phyloP scores from a whole-genome alignment of 2,888 invertebrate genomes.

The Alloscopus bannaensis region DNA sequence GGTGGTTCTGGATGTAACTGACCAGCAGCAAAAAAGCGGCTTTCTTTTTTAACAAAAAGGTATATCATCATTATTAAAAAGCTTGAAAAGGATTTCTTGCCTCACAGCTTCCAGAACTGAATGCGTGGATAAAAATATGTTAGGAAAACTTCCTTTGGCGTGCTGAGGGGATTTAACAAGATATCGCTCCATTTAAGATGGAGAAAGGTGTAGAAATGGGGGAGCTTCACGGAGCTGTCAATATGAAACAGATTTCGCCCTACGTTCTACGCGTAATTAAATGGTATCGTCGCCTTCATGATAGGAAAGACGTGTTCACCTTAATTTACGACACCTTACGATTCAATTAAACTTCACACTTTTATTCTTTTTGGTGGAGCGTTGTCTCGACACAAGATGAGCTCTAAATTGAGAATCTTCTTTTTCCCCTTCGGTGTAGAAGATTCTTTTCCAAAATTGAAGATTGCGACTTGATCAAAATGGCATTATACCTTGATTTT shows the following conservation, averaged over 20 bases:
- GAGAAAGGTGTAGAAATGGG: too few species aligned
- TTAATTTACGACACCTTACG: constrained; percentile 14
- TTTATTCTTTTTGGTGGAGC: constrained; percentile 37
- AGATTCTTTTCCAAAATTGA: too few species aligned
- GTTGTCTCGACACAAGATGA: constrained; percentile 14
- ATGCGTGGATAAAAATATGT: neutral
- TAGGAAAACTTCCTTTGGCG: too few species aligned
- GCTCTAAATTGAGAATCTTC: constrained; percentile 17
- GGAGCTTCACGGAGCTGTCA: neutral
- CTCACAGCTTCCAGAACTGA: neutral
- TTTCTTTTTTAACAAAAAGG: constrained; percentile 27
- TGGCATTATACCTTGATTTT: constrained; percentile 53
- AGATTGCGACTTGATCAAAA: constrained; percentile 24
- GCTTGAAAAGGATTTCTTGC: neutral
- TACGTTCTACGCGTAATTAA: too few species aligned
- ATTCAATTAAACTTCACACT: constrained; percentile 24
- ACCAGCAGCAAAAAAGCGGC: constrained; percentile 43
- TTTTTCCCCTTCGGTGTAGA: neutral
- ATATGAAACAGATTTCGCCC: too few species aligned
- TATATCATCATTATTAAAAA: constrained; percentile 15
- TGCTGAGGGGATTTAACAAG: too few species aligned
- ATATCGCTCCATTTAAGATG: too few species aligned
- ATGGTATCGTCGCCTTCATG: neutral
- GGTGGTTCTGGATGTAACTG: constrained; percentile 61
- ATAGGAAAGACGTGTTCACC: constrained; percentile 23